These are phyloP conservation scores for Eucera pruinosa DNA, from an alignment of 2,888 invertebrate species.

Conservation along the genomic window DNA sequence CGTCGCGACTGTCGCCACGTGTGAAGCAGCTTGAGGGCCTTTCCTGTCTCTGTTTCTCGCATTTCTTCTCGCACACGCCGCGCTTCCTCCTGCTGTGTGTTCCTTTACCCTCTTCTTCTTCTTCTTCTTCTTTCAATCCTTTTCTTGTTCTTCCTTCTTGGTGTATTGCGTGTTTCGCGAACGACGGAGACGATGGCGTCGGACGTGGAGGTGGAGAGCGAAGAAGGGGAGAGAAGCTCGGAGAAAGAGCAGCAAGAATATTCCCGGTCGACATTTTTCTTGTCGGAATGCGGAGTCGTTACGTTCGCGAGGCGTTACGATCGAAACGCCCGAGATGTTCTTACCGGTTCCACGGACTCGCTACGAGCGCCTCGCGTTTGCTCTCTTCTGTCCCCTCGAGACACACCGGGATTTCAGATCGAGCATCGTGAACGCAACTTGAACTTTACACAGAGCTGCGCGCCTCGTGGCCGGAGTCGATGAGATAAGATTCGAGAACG, in stretches of 20 bases:
- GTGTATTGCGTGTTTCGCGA: slow-evolving; percentile 47
- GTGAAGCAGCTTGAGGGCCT: slow-evolving; percentile 76
- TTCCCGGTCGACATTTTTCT: slow-evolving; percentile 75
- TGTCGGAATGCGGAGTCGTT: slow-evolving; percentile 74
- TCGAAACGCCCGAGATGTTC: slow-evolving; percentile 73
- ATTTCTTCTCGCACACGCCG: slow-evolving; percentile 14
- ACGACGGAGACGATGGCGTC: slow-evolving; percentile 27
- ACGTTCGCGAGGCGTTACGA: slow-evolving; percentile 75
- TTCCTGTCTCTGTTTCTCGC: slow-evolving; percentile 37
- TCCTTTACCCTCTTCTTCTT: slow-evolving; percentile 11
- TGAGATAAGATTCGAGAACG: slow-evolving; percentile 27
- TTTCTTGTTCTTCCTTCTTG: slow-evolving; percentile 3
- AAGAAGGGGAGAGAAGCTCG: background rate
- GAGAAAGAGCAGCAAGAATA: slow-evolving; percentile 59
- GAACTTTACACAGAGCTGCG: slow-evolving; percentile 56
- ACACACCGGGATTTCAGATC: slow-evolving; percentile 57
- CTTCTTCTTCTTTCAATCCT: slow-evolving; percentile 10
- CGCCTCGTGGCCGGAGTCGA: slow-evolving; percentile 26
- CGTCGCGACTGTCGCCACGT: slow-evolving; percentile 77
- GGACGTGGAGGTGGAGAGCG: background rate
- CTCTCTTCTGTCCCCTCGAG: slow-evolving; percentile 27
- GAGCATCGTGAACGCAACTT: slow-evolving; percentile 41
- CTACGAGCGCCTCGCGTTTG: slow-evolving; percentile 15
- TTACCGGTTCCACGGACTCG: slow-evolving; percentile 70
- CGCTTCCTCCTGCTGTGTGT: slow-evolving; percentile 36